Base-by-base conservation (phyloP, 2,888 invertebrate species). In the Sphaerophoria taeniata region DNA sequence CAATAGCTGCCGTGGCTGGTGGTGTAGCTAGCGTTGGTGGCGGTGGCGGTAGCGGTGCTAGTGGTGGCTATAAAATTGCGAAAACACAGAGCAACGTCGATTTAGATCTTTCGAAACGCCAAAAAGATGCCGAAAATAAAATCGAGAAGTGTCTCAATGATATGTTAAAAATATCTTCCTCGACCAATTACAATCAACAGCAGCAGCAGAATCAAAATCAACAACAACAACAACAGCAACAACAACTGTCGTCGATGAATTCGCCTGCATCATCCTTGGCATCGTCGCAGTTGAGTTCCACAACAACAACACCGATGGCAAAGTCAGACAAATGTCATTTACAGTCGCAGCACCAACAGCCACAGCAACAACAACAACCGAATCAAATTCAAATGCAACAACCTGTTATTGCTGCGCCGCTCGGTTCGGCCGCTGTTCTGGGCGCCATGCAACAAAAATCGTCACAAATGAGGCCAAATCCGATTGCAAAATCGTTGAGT, bases 41-140 rank as follows among this genome's bases (percentile, higher is more conserved):
- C 61, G 49, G 34, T 39, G 67, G 51, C 6, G 24, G 14, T 58
- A 49, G 56, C 53, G 34, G 33, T 24, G 1, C 24, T 24, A 24
- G 24, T 73, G 76, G 58, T 33, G 82, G 81, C 71, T 78, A 87
- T 82, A 89, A 88, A 88, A 87, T 88, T 83, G 88, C 89, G 76
- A 88, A 88, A 88, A 87, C 85, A 73, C 90, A 90, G 88, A 91
- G 89, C 88, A 88, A 87, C 87, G 88, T 88, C 87, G 89, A 89
- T 87, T 88, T 89, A 78, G 89, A 89, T 83, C 80, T 89, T 83
- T 87, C 88, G 56, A 90, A 90, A 85, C 88, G 89, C 79, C 92
- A 92, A 88, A 92, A 92, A 89, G 92, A 92, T 80, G 89, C 89
- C 69, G 92, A 92, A 88, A 92, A 92, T 88, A 92, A 92, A 88